Evolutionary conservation across 2,113 vertebrate species (phyloP).

Genomic region (Felis chaus): DNA sequence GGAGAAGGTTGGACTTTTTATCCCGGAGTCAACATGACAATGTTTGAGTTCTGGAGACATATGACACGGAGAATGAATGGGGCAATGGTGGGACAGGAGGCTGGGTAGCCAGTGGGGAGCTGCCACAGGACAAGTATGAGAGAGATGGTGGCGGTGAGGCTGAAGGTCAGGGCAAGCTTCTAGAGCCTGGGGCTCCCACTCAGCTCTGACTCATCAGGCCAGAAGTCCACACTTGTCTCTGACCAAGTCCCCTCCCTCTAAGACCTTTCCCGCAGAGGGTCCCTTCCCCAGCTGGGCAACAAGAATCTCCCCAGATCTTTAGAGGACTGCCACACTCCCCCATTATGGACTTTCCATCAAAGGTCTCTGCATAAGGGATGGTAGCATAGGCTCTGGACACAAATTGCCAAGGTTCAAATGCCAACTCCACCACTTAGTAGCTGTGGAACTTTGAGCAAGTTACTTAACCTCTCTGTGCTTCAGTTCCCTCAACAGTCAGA

Average conservation of each 20-base stretch:
- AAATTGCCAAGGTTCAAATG: neutral
- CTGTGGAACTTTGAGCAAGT: neutral
- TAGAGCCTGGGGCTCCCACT: neutral
- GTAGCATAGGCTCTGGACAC: neutral
- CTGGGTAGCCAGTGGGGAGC: neutral
- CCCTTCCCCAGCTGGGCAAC: neutral
- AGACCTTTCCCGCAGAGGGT: neutral
- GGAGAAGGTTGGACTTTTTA: neutral
- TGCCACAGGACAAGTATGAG: rapidly evolving
- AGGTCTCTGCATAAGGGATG: neutral
- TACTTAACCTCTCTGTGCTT: neutral
- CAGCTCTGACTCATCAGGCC: neutral
- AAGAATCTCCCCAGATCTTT: neutral
- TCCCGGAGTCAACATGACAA: neutral
- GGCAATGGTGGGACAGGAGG: neutral
- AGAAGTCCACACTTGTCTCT: neutral
- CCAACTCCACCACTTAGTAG: neutral
- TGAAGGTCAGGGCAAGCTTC: neutral
- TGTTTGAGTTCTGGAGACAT: neutral
- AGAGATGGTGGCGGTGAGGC: neutral
- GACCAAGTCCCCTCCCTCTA: neutral
- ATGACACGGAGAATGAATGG: neutral
- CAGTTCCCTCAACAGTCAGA: neutral
- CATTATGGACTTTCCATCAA: neutral
- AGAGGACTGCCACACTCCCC: neutral